Conservation (phyloP, 2,113 vertebrate genomes). For the Myiozetetes cayanensis region DNA sequence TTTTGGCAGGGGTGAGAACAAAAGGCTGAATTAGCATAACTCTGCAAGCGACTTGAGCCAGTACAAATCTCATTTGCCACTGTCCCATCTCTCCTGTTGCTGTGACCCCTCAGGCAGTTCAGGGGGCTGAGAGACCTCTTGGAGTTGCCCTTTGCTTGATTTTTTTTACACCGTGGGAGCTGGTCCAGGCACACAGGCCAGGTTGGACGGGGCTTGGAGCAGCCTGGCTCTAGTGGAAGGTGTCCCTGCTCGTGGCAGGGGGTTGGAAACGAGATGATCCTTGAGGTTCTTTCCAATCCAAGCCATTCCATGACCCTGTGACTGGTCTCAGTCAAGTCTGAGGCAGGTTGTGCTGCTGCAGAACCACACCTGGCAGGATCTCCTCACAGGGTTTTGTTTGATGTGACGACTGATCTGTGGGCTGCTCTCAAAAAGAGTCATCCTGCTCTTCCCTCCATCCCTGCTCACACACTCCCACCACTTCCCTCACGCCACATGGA, state of each 20-base stretch:
- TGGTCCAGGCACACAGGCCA: background rate
- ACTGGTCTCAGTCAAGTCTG: background rate
- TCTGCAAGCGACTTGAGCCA: background rate
- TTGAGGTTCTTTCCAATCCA: background rate
- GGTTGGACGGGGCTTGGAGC: background rate
- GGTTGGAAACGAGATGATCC: background rate
- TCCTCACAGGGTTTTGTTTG: background rate
- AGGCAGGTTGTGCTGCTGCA: background rate
- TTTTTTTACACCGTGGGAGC: background rate
- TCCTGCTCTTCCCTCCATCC: constrained; percentile 3
- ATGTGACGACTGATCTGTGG: background rate
- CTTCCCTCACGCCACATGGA: background rate
- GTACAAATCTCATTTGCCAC: background rate
- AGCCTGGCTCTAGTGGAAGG: background rate
- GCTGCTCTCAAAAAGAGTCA: background rate
- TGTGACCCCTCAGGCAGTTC: background rate
- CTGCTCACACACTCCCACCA: background rate
- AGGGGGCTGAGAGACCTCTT: background rate
- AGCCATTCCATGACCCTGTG: background rate
- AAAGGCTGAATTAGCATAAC: background rate
- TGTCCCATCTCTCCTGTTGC: background rate
- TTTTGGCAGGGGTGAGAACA: background rate
- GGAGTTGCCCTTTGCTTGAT: background rate
- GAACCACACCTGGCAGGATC: background rate
- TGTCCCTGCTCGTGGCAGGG: background rate